Percentiles rank a stretch among this genome's conserved stretches.
These are phyloP conservation scores for Cotesia chilonis DNA, from an alignment of 1,140 invertebrate genomes.

Conservation along the genomic window DNA sequence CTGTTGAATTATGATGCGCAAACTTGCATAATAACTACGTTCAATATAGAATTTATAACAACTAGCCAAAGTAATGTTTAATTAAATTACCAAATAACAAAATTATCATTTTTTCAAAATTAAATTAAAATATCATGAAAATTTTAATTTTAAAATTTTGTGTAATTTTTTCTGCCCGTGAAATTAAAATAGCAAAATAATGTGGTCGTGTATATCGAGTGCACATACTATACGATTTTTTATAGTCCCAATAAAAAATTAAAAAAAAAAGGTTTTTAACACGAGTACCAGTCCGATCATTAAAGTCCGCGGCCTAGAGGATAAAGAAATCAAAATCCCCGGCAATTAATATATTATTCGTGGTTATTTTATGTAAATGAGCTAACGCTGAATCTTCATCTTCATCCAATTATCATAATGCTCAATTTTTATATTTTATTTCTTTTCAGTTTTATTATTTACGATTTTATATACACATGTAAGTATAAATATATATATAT, in stretches of 20 bases:
- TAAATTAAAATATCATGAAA: too few species aligned
- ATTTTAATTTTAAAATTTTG: too few species aligned
- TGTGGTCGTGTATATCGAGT: constrained; percentile 1
- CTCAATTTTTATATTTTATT: neutral
- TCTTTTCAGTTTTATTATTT: neutral
- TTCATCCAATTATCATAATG: constrained; percentile 9
- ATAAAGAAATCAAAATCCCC: neutral
- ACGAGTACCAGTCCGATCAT: neutral
- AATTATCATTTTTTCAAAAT: too few species aligned
- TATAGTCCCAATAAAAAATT: neutral
- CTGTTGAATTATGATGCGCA: too few species aligned
- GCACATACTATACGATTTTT: neutral
- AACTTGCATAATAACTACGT: too few species aligned
- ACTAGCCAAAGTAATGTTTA: too few species aligned
- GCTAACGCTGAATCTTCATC: neutral
- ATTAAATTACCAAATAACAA: too few species aligned
- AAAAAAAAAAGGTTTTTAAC: neutral
- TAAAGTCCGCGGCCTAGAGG: constrained; percentile 7
- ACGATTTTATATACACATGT: neutral
- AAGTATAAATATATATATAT: too few species aligned
- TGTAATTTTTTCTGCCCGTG: too few species aligned
- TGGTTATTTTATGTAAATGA: constrained; percentile 5
- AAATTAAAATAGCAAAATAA: neutral
- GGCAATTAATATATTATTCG: constrained; percentile 1
- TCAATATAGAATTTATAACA: too few species aligned